These are phyloP conservation scores for Narcine bancroftii DNA, from an alignment of 2,113 vertebrate genomes.

Conservation along the genomic window DNA sequence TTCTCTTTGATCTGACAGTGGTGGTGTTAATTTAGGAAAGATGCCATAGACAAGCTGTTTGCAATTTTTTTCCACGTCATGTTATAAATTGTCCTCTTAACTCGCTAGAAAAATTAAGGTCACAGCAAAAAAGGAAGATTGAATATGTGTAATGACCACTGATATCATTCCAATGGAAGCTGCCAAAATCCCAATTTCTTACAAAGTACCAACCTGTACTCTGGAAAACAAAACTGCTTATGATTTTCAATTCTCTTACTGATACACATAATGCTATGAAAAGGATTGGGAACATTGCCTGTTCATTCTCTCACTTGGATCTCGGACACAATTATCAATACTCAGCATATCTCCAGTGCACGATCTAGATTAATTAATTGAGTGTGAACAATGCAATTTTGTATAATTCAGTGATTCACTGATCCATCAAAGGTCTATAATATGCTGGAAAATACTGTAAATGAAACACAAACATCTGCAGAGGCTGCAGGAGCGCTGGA, in stretches of 20 bases:
- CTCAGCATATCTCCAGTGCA: background rate
- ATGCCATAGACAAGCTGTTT: background rate
- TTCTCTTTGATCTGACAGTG: conserved; percentile 56
- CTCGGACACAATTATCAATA: background rate
- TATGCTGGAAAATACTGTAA: background rate
- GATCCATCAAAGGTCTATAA: background rate
- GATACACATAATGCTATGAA: background rate
- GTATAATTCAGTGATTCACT: background rate
- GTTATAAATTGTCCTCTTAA: background rate
- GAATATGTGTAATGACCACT: background rate
- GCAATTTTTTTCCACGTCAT: conserved; percentile 30
- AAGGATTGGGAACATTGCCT: background rate
- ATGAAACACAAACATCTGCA: background rate
- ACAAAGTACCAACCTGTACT: background rate
- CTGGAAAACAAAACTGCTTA: background rate
- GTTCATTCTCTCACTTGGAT: background rate
- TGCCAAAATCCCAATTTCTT: background rate
- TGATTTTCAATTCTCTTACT: background rate
- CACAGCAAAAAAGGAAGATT: background rate
- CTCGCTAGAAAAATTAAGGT: conserved; percentile 31
- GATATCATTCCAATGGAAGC: background rate
- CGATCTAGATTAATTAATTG: background rate
- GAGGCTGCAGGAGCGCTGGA: too few species aligned
- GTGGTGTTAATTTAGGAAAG: conserved; percentile 49
- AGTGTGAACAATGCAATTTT: background rate